Conservation (phyloP, 2,113 vertebrate species). For the Parotia lawesii region DNA sequence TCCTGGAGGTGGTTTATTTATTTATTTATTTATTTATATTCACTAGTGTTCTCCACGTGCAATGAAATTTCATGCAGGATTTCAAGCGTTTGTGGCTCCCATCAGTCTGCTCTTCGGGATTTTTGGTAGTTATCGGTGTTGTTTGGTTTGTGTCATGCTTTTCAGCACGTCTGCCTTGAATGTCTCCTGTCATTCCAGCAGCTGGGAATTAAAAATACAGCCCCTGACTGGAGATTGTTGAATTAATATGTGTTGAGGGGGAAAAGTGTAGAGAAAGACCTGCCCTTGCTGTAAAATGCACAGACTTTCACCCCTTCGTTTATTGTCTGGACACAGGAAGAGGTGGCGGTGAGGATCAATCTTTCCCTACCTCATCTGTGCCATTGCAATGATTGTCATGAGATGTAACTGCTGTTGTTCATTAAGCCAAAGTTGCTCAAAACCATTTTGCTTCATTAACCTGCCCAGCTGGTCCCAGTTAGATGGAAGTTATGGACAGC, state of each 20-base stretch:
- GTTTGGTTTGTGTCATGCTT: neutral
- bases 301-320: neutral
- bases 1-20: neutral
- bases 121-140: neutral
- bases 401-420: neutral
- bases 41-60: neutral
- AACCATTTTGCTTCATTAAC: neutral
- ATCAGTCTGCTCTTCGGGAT: neutral
- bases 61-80: neutral
- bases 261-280: neutral
- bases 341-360: neutral
- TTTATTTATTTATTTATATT: neutral
- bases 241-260: neutral
- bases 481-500: neutral
- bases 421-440: conserved; percentile 52
- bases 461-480: neutral
- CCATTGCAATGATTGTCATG: neutral
- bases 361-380: neutral
- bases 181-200: neutral
- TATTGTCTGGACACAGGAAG: neutral
- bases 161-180: neutral
- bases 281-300: neutral
- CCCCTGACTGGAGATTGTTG: neutral
- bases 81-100: neutral
- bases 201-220: neutral